Conservation (phyloP, 2,797 vertebrate genomes). For the Eurystomus glaucurus region DNA sequence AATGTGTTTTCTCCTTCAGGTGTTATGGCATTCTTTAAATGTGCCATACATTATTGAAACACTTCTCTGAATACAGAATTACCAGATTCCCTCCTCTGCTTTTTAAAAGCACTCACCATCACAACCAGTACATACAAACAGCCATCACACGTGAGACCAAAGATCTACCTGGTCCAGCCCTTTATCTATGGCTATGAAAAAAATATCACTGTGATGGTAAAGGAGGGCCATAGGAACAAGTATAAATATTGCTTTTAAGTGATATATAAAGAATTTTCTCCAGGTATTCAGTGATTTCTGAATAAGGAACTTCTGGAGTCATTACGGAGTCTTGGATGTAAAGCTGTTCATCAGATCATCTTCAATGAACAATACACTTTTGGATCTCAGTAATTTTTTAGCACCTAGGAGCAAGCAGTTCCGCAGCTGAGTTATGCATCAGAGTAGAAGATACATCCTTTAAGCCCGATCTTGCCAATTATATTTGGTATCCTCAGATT, state of each 20-base stretch:
- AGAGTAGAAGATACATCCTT: neutral
- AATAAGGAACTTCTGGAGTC: neutral
- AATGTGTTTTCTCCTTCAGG: neutral
- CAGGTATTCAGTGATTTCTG: neutral
- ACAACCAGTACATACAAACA: neutral
- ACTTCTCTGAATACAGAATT: neutral
- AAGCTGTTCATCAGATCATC: neutral
- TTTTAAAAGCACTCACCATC: neutral
- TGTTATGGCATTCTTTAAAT: neutral
- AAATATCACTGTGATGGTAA: neutral
- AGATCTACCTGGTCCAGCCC: neutral
- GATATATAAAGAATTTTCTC: neutral
- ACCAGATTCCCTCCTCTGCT: neutral
- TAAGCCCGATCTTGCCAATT: neutral
- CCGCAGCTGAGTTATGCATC: neutral
- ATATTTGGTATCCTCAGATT: neutral
- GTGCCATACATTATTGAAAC: neutral
- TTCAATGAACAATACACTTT: neutral
- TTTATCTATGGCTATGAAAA: neutral
- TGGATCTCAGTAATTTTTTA: neutral
- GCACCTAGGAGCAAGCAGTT: neutral
- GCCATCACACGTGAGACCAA: neutral
- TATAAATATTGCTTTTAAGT: neutral
- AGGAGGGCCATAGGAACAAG: neutral
- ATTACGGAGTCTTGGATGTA: neutral